Evolutionary conservation across 92 coral and sea anemone species (phyloP).

Genomic region (Porites cylindrica): DNA sequence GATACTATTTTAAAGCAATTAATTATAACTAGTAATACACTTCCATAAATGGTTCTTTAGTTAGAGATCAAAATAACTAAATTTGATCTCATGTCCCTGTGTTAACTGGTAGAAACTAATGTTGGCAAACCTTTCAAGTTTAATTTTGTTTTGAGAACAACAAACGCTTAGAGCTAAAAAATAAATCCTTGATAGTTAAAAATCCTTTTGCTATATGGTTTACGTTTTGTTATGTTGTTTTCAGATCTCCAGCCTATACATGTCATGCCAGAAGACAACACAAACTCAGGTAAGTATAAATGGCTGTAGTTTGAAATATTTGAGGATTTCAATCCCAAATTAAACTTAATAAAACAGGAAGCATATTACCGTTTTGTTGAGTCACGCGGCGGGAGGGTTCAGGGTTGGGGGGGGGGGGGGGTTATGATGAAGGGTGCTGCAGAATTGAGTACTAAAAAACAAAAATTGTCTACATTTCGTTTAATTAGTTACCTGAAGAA

Average conservation of each 20-base stretch:
- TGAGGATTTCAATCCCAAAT: not conserved
- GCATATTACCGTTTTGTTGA: no score
- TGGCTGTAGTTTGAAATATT: slow-evolving; percentile 5
- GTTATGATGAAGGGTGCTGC: no score
- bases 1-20: not conserved
- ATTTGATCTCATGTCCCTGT: not conserved
- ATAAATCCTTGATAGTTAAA: not conserved
- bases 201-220: not conserved
- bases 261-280: not conserved
- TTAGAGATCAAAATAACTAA: not conserved
- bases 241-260: not conserved
- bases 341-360: no score
- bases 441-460: no score
- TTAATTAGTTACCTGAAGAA: no score
- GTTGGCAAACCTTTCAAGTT: not conserved
- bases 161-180: not conserved
- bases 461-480: no score
- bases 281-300: slow-evolving; percentile 1
- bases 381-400: no score
- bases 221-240: not conserved
- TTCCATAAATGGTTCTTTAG: not conserved
- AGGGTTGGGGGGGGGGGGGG: no score
- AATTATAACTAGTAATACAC: not conserved
- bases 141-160: not conserved
- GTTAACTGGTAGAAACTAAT: not conserved